Evolutionary conservation across 1,140 invertebrate genomes (phyloP).

Genomic region (Nebria ingens): DNA sequence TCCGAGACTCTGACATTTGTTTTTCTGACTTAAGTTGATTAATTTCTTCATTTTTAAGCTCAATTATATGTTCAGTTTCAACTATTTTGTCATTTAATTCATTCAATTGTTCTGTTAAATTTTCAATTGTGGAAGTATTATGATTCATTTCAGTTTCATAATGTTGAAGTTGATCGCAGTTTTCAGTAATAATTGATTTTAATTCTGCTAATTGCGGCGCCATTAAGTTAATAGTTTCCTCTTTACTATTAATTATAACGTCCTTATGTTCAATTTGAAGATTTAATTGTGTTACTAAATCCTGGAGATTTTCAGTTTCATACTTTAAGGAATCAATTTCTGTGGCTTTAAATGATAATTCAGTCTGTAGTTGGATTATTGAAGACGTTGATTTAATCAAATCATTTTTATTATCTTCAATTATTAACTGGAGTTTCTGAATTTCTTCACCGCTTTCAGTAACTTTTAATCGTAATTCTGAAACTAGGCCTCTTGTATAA

Average conservation of each 20-base stretch:
- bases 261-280: slow-evolving; percentile 19
- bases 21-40: neutral
- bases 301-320: slow-evolving; percentile 22
- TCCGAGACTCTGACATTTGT: slow-evolving; percentile 22
- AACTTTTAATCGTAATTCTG: slow-evolving; percentile 33
- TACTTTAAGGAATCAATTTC: slow-evolving; percentile 23
- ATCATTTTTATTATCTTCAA: slow-evolving; percentile 36
- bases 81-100: slow-evolving; percentile 17
- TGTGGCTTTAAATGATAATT: slow-evolving; percentile 12
- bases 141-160: slow-evolving; percentile 23
- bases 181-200: slow-evolving; percentile 18
- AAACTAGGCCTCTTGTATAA: slow-evolving; percentile 32
- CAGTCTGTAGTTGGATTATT: slow-evolving; percentile 22
- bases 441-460: slow-evolving; percentile 31
- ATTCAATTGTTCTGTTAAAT: slow-evolving; percentile 19
- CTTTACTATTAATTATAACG: neutral
- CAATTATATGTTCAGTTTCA: slow-evolving; percentile 18
- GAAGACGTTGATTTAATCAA: slow-evolving; percentile 21
- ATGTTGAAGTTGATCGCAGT: slow-evolving; percentile 17
- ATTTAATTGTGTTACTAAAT: slow-evolving; percentile 23
- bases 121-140: slow-evolving; percentile 19
- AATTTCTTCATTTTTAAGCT: slow-evolving; percentile 32
- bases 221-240: slow-evolving; percentile 9
- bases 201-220: slow-evolving; percentile 16
- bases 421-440: slow-evolving; percentile 31